Evolutionary conservation across 2,888 invertebrate genomes (phyloP).

Genomic region (Serripes groenlandicus): DNA sequence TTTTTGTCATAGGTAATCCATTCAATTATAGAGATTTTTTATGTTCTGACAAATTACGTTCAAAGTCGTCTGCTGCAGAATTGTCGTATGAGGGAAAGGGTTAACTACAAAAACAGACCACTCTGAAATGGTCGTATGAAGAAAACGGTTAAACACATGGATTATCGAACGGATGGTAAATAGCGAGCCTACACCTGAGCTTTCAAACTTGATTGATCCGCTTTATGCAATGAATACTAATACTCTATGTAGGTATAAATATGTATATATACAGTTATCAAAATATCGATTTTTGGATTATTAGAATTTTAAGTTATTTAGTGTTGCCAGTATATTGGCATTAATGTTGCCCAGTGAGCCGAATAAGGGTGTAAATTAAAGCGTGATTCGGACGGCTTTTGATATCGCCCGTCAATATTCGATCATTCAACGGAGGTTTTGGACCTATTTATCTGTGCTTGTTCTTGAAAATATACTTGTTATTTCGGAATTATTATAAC

Average conservation of each 20-base stretch:
- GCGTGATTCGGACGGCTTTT: slow-evolving; percentile 6
- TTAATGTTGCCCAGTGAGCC: slow-evolving; percentile 19
- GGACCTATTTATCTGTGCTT: not conserved
- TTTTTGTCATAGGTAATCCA: no score
- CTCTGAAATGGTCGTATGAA: no score
- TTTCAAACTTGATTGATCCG: slow-evolving; percentile 12
- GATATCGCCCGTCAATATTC: slow-evolving; percentile 1
- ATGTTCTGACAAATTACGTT: no score
- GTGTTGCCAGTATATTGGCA: slow-evolving; percentile 24
- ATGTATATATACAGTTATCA: slow-evolving; percentile 30
- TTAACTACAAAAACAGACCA: no score
- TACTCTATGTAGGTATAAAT: slow-evolving; percentile 21
- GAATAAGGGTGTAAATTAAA: slow-evolving; percentile 24
- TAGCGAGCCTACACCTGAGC: not conserved
- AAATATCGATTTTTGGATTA: slow-evolving; percentile 64
- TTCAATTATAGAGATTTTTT: no score
- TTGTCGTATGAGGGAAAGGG: no score
- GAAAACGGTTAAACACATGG: not conserved
- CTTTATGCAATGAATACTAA: slow-evolving; percentile 22
- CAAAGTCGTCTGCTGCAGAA: no score
- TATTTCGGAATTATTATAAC: no score
- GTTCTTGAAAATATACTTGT: not conserved
- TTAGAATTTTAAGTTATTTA: slow-evolving; percentile 54
- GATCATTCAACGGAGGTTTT: not conserved
- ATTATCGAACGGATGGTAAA: not conserved